Base-by-base conservation (phyloP, 2,888 invertebrate genomes). In the Disparrhopalites patrizii region DNA sequence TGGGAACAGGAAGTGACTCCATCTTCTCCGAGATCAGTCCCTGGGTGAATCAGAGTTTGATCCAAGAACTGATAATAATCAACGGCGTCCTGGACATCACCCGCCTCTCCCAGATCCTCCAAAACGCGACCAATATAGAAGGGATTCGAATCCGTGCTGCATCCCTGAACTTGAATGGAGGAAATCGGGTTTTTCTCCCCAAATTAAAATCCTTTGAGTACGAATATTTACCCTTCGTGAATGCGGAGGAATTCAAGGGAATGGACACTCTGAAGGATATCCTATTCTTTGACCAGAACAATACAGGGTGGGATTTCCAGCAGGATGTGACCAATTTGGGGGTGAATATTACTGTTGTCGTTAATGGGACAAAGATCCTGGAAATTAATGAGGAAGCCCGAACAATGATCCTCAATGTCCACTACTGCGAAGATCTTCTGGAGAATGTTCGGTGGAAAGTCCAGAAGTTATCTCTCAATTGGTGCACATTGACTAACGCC, bases 301-400 rank as follows among this genome's bases (percentile, higher is more conserved):
- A 54, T 25, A 18, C 40, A 18, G 23, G 20, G 2, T 66, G 65
- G 65, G 65, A 66, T 27, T 60, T 66, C 7, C 15, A 28, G 10
- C 50, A 28, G 18, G 65, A 66, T 31, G 25, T 66, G 4, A 33
- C 55, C 3, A 61, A 66, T 20, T 33, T 61, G 1, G 61, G 55
- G 2, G 52, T 66, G 2, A 38, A 66, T 25, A 55, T 66, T 15
- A 54, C 30, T 20, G 40, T 66, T 1, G 18, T 27, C 10, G 43
- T 66, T 30, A 61, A 61, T 30, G 65, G 65, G n/a, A 66, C 65
- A 18, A 50, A 40, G 1, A 5, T 65, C 10, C 15, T 65, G 23
- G 60, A 65, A 27, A 38, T 65, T 1, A 30, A 65, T 25, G n/a
- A 27, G 65, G 8, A 18, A 33, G 10, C 8, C 33, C 1, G 65